phyloP scores from a whole-genome alignment of 2,113 vertebrate species.

The Erythrolamprus reginae region DNA sequence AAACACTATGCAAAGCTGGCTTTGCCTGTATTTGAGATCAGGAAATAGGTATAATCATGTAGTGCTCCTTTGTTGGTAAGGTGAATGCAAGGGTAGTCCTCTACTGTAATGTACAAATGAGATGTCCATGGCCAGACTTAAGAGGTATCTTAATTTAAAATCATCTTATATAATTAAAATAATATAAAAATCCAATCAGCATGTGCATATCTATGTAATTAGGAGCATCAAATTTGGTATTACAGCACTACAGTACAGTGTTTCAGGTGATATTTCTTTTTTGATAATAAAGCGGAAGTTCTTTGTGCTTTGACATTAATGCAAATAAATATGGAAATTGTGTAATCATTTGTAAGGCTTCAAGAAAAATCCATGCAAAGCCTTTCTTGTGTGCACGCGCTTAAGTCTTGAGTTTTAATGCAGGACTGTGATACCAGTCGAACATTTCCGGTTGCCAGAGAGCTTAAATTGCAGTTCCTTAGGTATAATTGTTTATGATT shows the following conservation, averaged over 20 bases:
- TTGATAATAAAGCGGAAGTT: not conserved
- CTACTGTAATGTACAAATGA: conserved; percentile 40
- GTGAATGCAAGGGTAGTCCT: not conserved
- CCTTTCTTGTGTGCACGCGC: not conserved
- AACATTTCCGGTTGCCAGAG: not conserved
- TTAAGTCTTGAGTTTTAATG: conserved; percentile 24
- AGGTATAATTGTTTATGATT: accelerated
- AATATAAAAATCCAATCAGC: accelerated
- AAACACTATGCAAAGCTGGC: conserved; percentile 20
- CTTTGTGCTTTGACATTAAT: conserved; percentile 24
- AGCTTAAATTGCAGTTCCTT: accelerated
- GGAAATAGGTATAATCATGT: conserved; percentile 47
- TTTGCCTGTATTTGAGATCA: conserved; percentile 38
- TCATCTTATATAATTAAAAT: not conserved
- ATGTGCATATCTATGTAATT: accelerated
- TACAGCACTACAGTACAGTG: not conserved
- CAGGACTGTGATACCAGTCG: conserved; percentile 32
- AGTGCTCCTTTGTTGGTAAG: conserved; percentile 55
- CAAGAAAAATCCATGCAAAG: conserved; percentile 34
- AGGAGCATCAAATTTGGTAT: not conserved
- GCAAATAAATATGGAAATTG: conserved; percentile 21
- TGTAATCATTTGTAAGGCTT: conserved; percentile 28
- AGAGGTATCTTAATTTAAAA: not conserved
- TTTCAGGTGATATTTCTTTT: not conserved
- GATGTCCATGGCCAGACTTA: conserved; percentile 32